Base-by-base conservation (phyloP, 2,888 invertebrate genomes). In the Mamestra brassicae region DNA sequence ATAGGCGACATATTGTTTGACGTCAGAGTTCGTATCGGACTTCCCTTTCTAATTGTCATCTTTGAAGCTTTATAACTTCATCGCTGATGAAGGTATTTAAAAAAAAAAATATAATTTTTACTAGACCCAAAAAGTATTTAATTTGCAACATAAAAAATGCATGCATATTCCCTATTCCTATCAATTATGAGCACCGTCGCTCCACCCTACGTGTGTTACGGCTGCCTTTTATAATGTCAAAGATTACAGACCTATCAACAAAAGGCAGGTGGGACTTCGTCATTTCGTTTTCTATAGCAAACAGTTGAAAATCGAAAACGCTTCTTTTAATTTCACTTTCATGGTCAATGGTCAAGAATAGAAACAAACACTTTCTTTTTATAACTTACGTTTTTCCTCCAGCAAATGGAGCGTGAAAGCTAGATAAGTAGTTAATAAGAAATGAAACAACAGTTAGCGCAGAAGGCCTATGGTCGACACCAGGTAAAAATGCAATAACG, bases 351-450 rank as follows among this genome's bases (percentile, higher is more conserved):
- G 13, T 3, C 6, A 17, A 36, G 0, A 73, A 72, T 47, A 26
- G 7, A 26, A 57, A 10, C 4, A 73, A 38, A 58, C 8, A 71
- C 74, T 74, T 74, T 60, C n/a, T 52, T 52, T 72, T 74, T 74
- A 42, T 42, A n/a, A 52, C 38, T 10, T 42, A 58, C 13, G n/a
- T 42, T 6, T 11, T 52, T n/a, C 8, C 13, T 10, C 3, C 0
- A 36, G 50, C 26, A 60, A 52, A 11, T 61, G 36, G 61, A 36
- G 36, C 75, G 36, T 74, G 74, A 74, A 60, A 34, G 34, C 11
- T n/a, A 36, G 42, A 34, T 38, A 36, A 34, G 26, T 38, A 1
- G 11, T 47, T 11, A 47, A 55, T 10, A 54, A 8, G n/a, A 55
- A 17, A n/a, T 13, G 0, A 71, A 70, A 36, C 17, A 55, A 36